Evolutionary conservation across 2,113 vertebrate species (phyloP).

Genomic region (Zosterops japonicus): DNA sequence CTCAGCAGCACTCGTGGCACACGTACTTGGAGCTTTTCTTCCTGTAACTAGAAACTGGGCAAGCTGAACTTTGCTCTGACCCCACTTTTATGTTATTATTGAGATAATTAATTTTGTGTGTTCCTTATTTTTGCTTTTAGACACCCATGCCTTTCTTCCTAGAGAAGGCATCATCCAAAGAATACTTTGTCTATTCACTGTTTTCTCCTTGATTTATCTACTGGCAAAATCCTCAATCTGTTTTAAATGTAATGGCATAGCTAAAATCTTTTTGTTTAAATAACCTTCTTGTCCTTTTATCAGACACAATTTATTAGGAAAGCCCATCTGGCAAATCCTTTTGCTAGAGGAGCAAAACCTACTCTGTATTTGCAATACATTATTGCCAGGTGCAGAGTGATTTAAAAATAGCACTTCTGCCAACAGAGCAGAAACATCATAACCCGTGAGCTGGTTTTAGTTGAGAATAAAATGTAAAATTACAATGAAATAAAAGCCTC

Average conservation of each 20-base stretch:
- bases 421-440: conserved; percentile 45
- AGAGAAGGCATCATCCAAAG: neutral
- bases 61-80: neutral
- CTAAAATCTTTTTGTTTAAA: conserved; percentile 67
- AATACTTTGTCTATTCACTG: neutral
- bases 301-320: conserved; percentile 64
- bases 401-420: conserved; percentile 67
- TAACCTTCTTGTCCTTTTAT: conserved; percentile 63
- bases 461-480: conserved; percentile 43
- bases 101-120: neutral
- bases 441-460: conserved; percentile 20
- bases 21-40: neutral
- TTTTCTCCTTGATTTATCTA: neutral
- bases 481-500: neutral
- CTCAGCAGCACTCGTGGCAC: neutral
- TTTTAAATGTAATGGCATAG: conserved; percentile 51
- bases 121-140: neutral
- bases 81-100: neutral
- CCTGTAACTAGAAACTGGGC: neutral
- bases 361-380: conserved; percentile 55
- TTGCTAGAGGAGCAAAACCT: conserved; percentile 51
- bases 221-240: conserved; percentile 46
- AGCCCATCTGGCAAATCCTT: conserved; percentile 69
- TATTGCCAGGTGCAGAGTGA: conserved; percentile 65
- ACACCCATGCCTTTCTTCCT: neutral